Evolutionary conservation across 2,113 vertebrate species (phyloP), one percentile per base, ranked within the genome.

Genomic region (Microcebus griseorufus): DNA sequence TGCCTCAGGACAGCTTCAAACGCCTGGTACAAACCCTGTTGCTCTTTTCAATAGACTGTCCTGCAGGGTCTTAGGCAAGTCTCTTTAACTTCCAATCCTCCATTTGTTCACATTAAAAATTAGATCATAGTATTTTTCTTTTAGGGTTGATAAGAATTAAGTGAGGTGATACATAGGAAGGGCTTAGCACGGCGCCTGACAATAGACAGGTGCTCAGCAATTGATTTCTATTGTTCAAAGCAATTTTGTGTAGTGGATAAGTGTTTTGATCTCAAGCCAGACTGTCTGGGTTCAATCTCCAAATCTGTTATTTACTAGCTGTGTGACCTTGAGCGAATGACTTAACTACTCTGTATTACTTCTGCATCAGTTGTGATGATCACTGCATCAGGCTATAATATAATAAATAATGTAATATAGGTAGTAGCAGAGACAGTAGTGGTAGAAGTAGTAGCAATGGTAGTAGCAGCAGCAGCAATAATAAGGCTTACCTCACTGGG

Each of bases 401-500:
- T 1, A 37, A 32, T 27, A 18, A 48, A 51, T 1, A 20, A 12
- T 76, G 3, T 27, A 58, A 27, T 8, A 42, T 17, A 72, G 23
- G 37, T 12, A 58, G 17, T 39, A 23, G 10, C 60, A 62, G 60
- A 62, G 60, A 62, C 23, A 62, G 60, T 27, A 11, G 60, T 62
- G 60, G 60, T 11, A 9, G 60, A 27, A 53, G 1, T 75, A 14
- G 5, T 0, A 51, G 45, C 2, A 17, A 13, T 3, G 25, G 22
- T 7, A 53, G 9, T 12, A 82, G 23, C 1, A 20, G 22, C 0
- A 7, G 17, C 34, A 10, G 7, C 3, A 18, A 37, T 32, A 7
- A 58, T n/a, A 11, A 69, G 42, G n/a, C 34, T 64, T 25, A 0
- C 6, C 23, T 73, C 51, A 3, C 29, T 0, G 9, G 0, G 10